phyloP scores from a whole-genome alignment of 1,140 invertebrate genomes.

The Oryzaephilus surinamensis region DNA sequence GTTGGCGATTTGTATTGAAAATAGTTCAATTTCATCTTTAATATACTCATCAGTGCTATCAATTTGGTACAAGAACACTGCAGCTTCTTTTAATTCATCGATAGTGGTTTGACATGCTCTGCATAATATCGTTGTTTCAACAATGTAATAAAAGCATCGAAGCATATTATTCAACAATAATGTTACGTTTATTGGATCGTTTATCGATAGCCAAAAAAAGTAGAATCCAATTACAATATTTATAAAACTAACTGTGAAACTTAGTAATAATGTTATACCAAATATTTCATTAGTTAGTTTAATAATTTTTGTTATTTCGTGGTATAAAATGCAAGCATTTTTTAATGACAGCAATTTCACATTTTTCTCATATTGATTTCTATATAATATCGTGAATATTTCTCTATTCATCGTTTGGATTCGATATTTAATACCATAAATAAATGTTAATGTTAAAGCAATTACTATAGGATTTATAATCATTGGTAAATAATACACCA shows the following conservation, averaged over 20 bases:
- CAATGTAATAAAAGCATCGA: background rate
- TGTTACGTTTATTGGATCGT: background rate
- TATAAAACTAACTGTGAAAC: slow-evolving; percentile 15
- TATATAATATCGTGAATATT: background rate
- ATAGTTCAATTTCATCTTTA: slow-evolving; percentile 18
- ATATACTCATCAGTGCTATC: slow-evolving; percentile 15
- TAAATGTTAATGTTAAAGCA: background rate
- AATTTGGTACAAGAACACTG: slow-evolving; percentile 16
- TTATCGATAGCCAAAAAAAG: background rate
- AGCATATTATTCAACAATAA: background rate
- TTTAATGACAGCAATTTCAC: background rate
- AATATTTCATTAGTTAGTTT: slow-evolving; percentile 17
- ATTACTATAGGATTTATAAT: background rate
- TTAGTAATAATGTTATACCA: slow-evolving; percentile 13
- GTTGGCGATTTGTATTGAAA: slow-evolving; percentile 18
- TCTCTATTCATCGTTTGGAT: background rate
- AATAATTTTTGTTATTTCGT: slow-evolving; percentile 13
- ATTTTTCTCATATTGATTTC: background rate
- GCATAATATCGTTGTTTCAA: slow-evolving; percentile 1
- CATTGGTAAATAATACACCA: too few species aligned
- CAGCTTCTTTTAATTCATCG: slow-evolving; percentile 11
- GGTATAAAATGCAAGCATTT: slow-evolving; percentile 15
- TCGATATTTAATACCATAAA: background rate
- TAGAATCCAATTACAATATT: slow-evolving; percentile 6
- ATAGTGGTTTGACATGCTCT: slow-evolving; percentile 2